These are phyloP conservation scores for Semnornis frantzii DNA, from an alignment of 2,113 vertebrate species.

Conservation along the genomic window DNA sequence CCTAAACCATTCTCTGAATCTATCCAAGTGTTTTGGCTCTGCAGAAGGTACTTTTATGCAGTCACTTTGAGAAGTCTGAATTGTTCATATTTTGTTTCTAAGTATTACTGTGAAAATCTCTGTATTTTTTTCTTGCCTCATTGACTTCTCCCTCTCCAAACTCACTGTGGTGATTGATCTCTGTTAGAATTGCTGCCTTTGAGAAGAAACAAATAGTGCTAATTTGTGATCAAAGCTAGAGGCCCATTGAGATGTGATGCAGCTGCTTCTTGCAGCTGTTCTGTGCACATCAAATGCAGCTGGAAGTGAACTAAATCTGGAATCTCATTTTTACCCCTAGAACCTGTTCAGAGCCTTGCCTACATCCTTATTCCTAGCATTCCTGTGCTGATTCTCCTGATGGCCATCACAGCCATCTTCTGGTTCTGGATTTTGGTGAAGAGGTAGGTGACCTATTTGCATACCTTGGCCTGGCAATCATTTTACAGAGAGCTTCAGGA, in stretches of 20 bases:
- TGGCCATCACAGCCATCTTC: constrained; percentile 74
- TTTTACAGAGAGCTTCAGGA: not conserved
- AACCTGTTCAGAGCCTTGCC: constrained; percentile 72
- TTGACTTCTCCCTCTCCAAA: not conserved
- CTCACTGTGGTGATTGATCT: not conserved
- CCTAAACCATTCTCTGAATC: too few species aligned
- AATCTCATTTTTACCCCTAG: constrained; percentile 56
- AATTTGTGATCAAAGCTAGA: not conserved
- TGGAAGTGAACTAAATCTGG: not conserved
- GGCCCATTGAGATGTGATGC: not conserved
- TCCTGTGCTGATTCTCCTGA: constrained; percentile 81
- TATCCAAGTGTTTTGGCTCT: not conserved
- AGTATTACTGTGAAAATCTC: not conserved
- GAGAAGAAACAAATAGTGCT: not conserved
- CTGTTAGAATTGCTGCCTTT: not conserved
- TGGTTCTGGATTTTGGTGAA: constrained; percentile 80
- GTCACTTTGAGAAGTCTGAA: not conserved
- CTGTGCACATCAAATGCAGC: not conserved
- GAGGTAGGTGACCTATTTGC: constrained; percentile 76
- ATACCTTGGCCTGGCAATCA: not conserved
- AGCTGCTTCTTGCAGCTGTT: not conserved
- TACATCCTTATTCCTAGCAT: constrained; percentile 86
- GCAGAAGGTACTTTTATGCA: not conserved
- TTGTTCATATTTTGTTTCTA: not conserved
- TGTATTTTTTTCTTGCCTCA: accelerated